phyloP scores from a whole-genome alignment of 2,113 vertebrate genomes.

The Nicator chloris region DNA sequence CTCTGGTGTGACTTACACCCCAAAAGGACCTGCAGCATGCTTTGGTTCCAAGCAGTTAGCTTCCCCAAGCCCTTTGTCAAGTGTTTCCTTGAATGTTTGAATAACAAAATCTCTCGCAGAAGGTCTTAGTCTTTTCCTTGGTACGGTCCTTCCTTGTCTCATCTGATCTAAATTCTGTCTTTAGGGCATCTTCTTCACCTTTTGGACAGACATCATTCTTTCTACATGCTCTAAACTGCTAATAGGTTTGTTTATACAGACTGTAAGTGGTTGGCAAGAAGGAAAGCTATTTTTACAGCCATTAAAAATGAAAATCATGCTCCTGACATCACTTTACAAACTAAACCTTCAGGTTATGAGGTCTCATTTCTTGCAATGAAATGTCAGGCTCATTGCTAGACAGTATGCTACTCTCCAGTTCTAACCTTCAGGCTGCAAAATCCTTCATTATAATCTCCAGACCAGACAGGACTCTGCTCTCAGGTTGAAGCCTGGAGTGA shows the following conservation, averaged over 20 bases:
- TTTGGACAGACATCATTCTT: background rate
- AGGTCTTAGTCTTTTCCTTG: background rate
- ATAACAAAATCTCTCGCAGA: background rate
- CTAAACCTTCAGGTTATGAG: background rate
- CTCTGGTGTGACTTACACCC: background rate
- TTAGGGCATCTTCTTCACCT: background rate
- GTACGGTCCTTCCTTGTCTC: background rate
- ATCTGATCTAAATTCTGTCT: background rate
- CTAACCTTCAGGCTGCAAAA: background rate
- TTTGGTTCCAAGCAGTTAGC: background rate
- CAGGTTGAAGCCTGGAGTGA: background rate
- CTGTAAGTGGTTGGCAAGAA: background rate
- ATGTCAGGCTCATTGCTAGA: background rate
- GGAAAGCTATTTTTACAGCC: background rate
- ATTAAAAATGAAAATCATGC: background rate
- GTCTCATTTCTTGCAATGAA: background rate
- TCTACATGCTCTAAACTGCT: background rate
- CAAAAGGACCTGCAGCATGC: background rate
- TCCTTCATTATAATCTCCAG: background rate
- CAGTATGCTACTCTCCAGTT: background rate
- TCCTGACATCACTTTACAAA: background rate
- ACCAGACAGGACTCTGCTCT: background rate
- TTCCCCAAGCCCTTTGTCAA: background rate
- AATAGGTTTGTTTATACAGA: background rate
- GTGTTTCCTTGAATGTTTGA: background rate